Percentiles rank a stretch among this genome's conserved stretches.
Evolutionary conservation across 2,113 vertebrate species (phyloP).

Genomic region (Chaetura pelagica): DNA sequence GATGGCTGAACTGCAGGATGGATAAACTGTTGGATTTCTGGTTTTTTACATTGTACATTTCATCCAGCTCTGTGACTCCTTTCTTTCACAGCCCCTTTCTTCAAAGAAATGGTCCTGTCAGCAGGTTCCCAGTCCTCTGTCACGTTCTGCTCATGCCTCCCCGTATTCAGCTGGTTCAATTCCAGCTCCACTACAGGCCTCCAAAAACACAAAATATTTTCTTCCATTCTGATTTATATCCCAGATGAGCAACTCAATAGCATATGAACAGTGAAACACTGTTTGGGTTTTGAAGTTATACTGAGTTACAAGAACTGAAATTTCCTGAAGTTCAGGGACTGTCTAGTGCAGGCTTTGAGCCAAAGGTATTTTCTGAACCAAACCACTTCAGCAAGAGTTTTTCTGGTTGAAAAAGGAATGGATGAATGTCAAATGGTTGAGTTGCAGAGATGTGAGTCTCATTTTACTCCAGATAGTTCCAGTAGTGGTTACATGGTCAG

Average conservation of each 20-base stretch:
- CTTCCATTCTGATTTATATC: slow-evolving; percentile 37
- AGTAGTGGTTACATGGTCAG: not conserved
- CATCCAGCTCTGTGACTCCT: not conserved
- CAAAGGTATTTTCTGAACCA: not conserved
- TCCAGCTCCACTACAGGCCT: slow-evolving; percentile 43
- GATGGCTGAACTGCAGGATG: not conserved
- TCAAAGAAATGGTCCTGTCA: slow-evolving; percentile 37
- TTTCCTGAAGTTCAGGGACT: not conserved
- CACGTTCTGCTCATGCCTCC: not conserved
- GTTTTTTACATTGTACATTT: not conserved
- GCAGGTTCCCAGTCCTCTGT: slow-evolving; percentile 3
- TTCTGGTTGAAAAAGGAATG: not conserved
- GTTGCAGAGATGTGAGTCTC: not conserved
- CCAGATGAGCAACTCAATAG: slow-evolving; percentile 17
- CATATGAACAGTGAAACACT: not conserved
- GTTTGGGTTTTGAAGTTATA: slow-evolving; percentile 7
- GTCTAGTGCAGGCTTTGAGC: not conserved
- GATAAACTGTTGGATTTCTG: not conserved
- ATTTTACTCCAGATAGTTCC: not conserved
- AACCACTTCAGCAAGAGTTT: not conserved
- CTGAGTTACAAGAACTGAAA: not conserved
- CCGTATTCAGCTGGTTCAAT: slow-evolving; percentile 16
- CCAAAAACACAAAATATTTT: slow-evolving; percentile 51
- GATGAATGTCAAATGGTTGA: not conserved
- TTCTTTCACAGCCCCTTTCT: slow-evolving; percentile 2